Conservation (phyloP, 1,140 invertebrate genomes). For the Orchesella cincta region DNA sequence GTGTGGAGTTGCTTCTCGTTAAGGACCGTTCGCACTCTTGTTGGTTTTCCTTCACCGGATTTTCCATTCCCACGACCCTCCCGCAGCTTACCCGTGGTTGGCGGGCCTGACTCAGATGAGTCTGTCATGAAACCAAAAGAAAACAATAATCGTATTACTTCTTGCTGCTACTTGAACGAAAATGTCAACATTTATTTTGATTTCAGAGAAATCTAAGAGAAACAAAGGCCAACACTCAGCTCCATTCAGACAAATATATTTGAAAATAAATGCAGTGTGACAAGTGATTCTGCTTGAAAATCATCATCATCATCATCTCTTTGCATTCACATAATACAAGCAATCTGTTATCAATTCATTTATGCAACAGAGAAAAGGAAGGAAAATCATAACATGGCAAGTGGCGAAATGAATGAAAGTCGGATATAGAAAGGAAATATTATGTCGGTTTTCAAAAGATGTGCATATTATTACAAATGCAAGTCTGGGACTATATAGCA, state of each 20-base stretch:
- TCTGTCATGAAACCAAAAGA: slow-evolving; percentile 36
- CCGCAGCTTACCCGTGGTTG: slow-evolving; percentile 53
- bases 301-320: no score
- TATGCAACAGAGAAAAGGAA: background rate
- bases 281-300: no score
- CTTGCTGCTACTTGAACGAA: background rate
- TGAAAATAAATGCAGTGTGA: no score
- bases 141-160: slow-evolving; percentile 20
- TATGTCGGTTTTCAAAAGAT: no score
- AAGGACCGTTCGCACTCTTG: slow-evolving; percentile 92
- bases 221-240: no score
- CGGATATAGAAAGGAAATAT: no score
- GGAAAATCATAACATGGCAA: background rate
- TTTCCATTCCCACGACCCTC: slow-evolving; percentile 63
- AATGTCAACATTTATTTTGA: slow-evolving; percentile 22
- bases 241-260: no score
- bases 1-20: slow-evolving; percentile 99
- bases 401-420: background rate
- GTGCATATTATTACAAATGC: background rate
- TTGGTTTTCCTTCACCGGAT: slow-evolving; percentile 84
- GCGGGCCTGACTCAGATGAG: slow-evolving; percentile 49
- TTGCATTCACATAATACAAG: no score
- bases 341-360: background rate
- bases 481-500: background rate
- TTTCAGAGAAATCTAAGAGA: background rate